Percentiles rank a stretch among this genome's conserved stretches.
Conservation (phyloP, 2,113 vertebrate species). For the Vulpes ferrilata region DNA sequence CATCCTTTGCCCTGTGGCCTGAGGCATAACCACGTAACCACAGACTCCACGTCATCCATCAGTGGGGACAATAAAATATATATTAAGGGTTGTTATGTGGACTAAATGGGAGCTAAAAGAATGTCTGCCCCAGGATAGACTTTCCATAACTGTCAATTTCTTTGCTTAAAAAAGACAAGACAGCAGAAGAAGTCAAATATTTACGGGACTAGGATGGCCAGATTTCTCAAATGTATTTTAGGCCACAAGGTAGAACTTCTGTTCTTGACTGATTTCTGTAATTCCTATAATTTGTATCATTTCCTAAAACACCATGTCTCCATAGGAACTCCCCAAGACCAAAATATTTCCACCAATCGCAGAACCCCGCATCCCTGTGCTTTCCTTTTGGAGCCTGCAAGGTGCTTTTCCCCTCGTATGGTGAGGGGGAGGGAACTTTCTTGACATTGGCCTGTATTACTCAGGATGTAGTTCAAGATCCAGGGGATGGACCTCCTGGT, state of each 20-base stretch:
- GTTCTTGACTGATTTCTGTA: conserved; percentile 39
- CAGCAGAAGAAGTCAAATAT: conserved; percentile 21
- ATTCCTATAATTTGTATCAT: conserved; percentile 37
- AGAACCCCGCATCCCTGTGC: not conserved
- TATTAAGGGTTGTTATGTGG: not conserved
- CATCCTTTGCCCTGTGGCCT: not conserved
- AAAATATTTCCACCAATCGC: not conserved
- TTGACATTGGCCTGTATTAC: not conserved
- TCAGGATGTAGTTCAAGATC: not conserved
- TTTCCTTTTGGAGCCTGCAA: not conserved
- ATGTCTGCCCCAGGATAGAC: not conserved
- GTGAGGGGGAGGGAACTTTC: not conserved
- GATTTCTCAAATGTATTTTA: conserved; percentile 32
- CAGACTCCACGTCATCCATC: not conserved
- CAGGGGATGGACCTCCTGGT: not conserved
- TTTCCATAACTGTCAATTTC: conserved; percentile 11
- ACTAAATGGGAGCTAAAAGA: conserved; percentile 12
- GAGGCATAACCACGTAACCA: not conserved
- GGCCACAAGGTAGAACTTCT: conserved; percentile 2
- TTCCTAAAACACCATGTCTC: not conserved
- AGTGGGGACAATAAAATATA: conserved; percentile 48
- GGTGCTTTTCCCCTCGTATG: not conserved
- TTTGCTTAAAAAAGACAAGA: conserved; percentile 39
- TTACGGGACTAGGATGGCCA: conserved; percentile 8
- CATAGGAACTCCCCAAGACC: not conserved